phyloP scores from a whole-genome alignment of 2,888 invertebrate genomes.

The Cyclophora punctaria region DNA sequence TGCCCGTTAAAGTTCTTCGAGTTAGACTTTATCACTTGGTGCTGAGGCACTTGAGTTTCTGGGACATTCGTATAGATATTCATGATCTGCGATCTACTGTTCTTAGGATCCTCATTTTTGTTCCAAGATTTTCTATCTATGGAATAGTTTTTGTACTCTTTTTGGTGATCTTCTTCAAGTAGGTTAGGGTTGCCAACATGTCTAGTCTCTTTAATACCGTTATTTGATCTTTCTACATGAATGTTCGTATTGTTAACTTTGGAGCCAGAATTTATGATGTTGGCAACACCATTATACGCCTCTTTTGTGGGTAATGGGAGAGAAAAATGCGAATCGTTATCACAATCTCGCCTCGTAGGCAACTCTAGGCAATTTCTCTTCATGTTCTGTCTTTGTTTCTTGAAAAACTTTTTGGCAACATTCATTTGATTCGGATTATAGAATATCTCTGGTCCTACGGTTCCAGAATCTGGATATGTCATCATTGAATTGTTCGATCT shows the following conservation, averaged over 20 bases:
- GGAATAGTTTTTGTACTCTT: constrained; percentile 63
- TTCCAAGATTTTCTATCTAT: constrained; percentile 57
- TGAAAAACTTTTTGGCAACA: constrained; percentile 93
- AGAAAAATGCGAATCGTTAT: constrained; percentile 67
- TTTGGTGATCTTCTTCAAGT: constrained; percentile 77
- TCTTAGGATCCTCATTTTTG: constrained; percentile 51
- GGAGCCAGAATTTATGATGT: constrained; percentile 80
- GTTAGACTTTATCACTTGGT: constrained; percentile 66
- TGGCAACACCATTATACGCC: constrained; percentile 71
- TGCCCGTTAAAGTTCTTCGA: constrained; percentile 49
- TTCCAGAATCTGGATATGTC: constrained; percentile 74
- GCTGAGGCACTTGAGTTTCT: constrained; percentile 76
- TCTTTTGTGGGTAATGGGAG: constrained; percentile 66
- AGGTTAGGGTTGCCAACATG: constrained; percentile 78
- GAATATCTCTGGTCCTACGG: constrained; percentile 83
- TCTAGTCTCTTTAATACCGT: constrained; percentile 73
- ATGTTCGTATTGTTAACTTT: constrained; percentile 89
- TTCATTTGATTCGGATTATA: constrained; percentile 96
- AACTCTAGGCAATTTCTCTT: constrained; percentile 83
- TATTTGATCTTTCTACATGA: constrained; percentile 77
- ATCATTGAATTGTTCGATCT: constrained; percentile 80
- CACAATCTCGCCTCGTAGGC: constrained; percentile 75
- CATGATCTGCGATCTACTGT: constrained; percentile 58
- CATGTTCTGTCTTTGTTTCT: constrained; percentile 84
- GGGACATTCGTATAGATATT: constrained; percentile 79